Percentiles rank a stretch among this genome's conserved stretches.
Evolutionary conservation across 2,888 invertebrate species (phyloP).

Genomic region (Eubasilissa splendida): DNA sequence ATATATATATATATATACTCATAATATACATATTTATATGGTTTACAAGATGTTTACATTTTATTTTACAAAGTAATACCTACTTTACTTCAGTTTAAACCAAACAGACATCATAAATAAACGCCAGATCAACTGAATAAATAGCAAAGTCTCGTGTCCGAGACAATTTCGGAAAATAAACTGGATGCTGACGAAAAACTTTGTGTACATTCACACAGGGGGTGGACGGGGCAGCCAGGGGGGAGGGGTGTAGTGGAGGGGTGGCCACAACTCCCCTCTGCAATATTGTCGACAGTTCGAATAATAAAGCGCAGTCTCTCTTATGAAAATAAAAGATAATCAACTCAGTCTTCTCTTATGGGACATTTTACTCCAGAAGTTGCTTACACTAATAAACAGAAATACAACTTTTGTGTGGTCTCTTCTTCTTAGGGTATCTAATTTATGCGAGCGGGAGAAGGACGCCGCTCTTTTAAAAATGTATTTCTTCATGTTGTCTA

Average conservation of each 20-base stretch:
- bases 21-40: too few species aligned
- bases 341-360: constrained; percentile 25
- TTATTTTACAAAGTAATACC: background rate
- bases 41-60: too few species aligned
- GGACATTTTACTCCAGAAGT: constrained; percentile 28
- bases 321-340: constrained; percentile 51
- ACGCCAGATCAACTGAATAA: constrained; percentile 9
- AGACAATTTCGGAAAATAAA: background rate
- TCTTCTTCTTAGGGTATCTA: background rate
- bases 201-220: constrained; percentile 25
- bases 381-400: constrained; percentile 25
- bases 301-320: constrained; percentile 47
- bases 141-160: constrained; percentile 15
- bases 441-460: background rate
- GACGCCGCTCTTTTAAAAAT: background rate
- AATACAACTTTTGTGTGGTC: background rate
- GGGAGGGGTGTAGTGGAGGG: too few species aligned
- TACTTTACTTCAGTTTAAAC: background rate
- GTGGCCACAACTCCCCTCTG: constrained; percentile 3
- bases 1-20: too few species aligned
- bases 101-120: constrained; percentile 16
- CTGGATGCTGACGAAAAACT: constrained; percentile 27
- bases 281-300: constrained; percentile 47
- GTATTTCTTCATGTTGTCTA: too few species aligned
- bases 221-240: background rate